Evolutionary conservation across 2,113 vertebrate species (phyloP).

Genomic region (Ardeotis arabs): DNA sequence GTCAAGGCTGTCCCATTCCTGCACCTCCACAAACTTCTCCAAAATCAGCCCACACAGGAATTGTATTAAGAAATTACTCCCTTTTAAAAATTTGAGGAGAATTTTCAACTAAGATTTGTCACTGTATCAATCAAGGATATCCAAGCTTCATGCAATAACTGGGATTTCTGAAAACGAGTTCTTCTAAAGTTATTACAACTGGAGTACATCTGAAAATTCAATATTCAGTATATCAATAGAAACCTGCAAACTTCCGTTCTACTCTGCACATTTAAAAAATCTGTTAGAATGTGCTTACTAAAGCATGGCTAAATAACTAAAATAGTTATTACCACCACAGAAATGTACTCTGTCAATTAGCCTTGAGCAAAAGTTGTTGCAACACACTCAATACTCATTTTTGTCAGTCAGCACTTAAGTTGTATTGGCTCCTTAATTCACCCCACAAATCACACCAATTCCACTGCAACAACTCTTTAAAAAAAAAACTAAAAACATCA

Average conservation of each 20-base stretch:
- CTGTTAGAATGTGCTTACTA: not conserved
- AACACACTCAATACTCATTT: not conserved
- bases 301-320: not conserved
- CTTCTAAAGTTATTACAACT: not conserved
- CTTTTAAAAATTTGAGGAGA: not conserved
- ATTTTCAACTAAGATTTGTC: not conserved
- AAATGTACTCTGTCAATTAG: not conserved
- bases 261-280: not conserved
- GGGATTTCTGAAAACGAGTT: not conserved
- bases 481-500: not conserved
- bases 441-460: not conserved
- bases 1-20: not conserved
- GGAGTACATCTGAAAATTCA: not conserved
- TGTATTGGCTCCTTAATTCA: not conserved
- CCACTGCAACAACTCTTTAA: not conserved
- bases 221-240: not conserved
- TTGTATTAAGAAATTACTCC: not conserved
- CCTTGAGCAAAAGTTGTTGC: not conserved
- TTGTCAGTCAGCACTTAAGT: not conserved
- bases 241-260: not conserved
- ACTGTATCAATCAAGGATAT: not conserved
- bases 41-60: not conserved
- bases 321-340: not conserved
- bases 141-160: not conserved
- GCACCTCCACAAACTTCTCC: not conserved